phyloP scores from a whole-genome alignment of 2,113 vertebrate genomes.

The Lutjanus erythropterus region DNA sequence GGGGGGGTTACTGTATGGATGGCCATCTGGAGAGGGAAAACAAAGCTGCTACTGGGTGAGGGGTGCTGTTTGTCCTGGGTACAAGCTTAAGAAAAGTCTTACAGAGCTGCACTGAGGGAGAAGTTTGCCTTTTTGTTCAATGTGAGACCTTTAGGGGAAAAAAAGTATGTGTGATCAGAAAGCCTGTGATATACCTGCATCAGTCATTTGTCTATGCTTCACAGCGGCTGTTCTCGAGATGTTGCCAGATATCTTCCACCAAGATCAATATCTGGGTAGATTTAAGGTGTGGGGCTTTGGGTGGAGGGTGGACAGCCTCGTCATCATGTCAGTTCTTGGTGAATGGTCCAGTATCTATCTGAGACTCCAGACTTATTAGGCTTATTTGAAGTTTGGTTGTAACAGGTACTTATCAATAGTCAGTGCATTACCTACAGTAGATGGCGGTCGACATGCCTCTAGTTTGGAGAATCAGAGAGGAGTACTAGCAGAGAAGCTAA shows the following conservation, averaged over 20 bases:
- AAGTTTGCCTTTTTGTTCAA: slow-evolving; percentile 20
- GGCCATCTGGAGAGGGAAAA: slow-evolving; percentile 81
- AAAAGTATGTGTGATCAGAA: background rate
- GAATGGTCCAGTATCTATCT: background rate
- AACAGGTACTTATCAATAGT: no score
- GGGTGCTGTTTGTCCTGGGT: slow-evolving; percentile 39
- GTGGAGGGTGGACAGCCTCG: background rate
- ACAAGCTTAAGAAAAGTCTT: slow-evolving; percentile 35
- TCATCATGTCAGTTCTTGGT: background rate
- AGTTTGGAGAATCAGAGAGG: no score
- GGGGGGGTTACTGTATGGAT: slow-evolving; percentile 71
- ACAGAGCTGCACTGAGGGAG: background rate
- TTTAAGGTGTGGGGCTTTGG: background rate
- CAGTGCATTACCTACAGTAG: no score
- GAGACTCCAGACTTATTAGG: background rate
- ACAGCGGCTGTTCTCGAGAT: background rate
- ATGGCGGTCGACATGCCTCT: no score
- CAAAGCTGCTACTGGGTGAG: slow-evolving; percentile 34
- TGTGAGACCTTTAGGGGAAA: background rate
- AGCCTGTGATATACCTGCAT: background rate
- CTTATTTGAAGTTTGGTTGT: no score
- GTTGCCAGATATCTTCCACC: background rate
- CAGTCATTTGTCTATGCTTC: background rate
- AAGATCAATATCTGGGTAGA: background rate
- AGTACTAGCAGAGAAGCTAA: no score